Percentiles rank a stretch among this genome's conserved stretches.
phyloP scores from a whole-genome alignment of 2,113 vertebrate species.

The Chaetorhynchus papuensis region DNA sequence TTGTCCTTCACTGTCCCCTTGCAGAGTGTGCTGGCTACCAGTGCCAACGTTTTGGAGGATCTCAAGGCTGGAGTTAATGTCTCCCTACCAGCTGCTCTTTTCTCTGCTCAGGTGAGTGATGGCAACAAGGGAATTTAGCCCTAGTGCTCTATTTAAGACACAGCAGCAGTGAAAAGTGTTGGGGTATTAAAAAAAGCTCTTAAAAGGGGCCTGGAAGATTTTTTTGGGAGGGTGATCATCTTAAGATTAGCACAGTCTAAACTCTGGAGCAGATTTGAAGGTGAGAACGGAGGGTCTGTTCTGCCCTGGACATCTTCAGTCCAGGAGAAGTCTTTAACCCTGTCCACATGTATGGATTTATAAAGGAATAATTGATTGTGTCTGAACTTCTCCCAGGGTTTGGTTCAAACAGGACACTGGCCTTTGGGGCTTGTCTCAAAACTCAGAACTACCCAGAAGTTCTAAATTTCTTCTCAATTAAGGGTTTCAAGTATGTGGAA shows the following conservation, averaged over 20 bases:
- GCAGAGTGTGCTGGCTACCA: conserved; percentile 1
- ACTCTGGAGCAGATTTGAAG: neutral
- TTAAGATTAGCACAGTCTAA: neutral
- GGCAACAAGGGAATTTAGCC: too few relatives aligned
- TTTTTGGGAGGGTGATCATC: fast-evolving
- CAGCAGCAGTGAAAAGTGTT: neutral
- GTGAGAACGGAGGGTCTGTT: neutral
- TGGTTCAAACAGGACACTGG: neutral
- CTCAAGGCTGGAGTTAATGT: neutral
- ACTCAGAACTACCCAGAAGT: neutral
- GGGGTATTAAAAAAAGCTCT: neutral
- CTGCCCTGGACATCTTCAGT: neutral
- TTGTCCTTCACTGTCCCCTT: neutral
- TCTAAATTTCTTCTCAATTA: neutral
- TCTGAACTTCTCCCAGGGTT: neutral
- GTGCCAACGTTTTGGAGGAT: neutral
- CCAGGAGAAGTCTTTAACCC: neutral
- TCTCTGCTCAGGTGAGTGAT: neutral
- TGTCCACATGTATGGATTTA: neutral
- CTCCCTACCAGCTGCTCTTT: neutral
- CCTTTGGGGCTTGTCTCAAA: neutral
- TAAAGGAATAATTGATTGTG: neutral
- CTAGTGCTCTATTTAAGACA: neutral
- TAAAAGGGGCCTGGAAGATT: neutral
- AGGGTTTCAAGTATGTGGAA: neutral